phyloP scores from a whole-genome alignment of 2,113 vertebrate species.

The Hassar affinis region DNA sequence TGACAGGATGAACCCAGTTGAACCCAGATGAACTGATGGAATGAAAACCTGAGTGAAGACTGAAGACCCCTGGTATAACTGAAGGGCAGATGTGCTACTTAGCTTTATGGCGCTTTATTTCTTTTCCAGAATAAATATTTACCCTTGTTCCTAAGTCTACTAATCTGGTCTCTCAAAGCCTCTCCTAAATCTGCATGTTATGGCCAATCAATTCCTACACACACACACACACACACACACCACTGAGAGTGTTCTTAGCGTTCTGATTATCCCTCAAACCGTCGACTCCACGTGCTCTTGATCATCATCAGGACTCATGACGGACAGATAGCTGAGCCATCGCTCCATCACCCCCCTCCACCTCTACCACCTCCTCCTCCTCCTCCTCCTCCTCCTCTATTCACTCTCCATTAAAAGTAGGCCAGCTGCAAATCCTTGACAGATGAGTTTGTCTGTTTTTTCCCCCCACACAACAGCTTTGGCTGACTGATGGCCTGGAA shows the following conservation, averaged over 20 bases:
- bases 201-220: neutral
- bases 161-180: neutral
- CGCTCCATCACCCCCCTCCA: too few species aligned
- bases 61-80: neutral
- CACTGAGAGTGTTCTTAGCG: neutral
- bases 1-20: too few species aligned
- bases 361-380: neutral
- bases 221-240: neutral
- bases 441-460: slow-evolving; percentile 56
- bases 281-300: neutral
- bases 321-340: neutral
- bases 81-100: neutral
- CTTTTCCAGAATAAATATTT: slow-evolving; percentile 9
- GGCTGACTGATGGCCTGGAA: slow-evolving; percentile 57
- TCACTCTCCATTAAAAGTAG: slow-evolving; percentile 63
- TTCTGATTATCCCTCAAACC: neutral
- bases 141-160: neutral
- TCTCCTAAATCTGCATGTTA: neutral
- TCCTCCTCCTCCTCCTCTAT: neutral
- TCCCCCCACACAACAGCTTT: slow-evolving; percentile 44
- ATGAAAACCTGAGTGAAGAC: neutral
- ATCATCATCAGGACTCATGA: neutral
- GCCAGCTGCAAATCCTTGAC: slow-evolving; percentile 69
- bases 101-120: neutral
- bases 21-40: too few species aligned